Evolutionary conservation across 2,888 invertebrate genomes (phyloP), one percentile per base, ranked within the genome.

Genomic region (Andrena bucephala): DNA sequence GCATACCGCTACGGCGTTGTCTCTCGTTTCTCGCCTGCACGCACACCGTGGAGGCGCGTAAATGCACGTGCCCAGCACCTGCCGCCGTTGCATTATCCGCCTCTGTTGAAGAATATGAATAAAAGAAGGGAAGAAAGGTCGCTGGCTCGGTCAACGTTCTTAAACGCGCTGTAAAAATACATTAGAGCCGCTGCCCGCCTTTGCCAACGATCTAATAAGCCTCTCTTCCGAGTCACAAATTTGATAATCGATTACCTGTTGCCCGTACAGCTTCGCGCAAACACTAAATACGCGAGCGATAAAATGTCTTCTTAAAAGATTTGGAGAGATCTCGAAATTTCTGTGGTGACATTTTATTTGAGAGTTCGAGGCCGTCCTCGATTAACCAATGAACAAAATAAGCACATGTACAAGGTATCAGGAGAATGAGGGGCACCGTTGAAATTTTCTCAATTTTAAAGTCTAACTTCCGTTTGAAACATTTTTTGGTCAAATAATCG

Each of bases 21-120:
- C 81, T 85, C 83, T 84, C 77, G 88, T 88, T 88, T 88, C 84
- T 83, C 88, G 81, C 84, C 75, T 87, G 77, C 80, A 83, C 88
- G 88, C 88, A 81, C 85, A 85, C 81, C 70, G 82, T 68, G 74
- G 57, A 42, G 66, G 63, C 86, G 82, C 86, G 87, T 85, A 85
- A 87, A 85, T 67, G 83, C 85, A 52, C 73, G 77, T 59, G 59
- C 67, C 78, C 72, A n/a, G 10, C 42, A 54, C 24, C 24, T 24
- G 54, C 24, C 36, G 54, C 33, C 62, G 71, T 83, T 78, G 66
- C 81, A 81, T 87, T 85, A 87, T 83, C 84, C 82, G 52, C 68
- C 78, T 65, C 16, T 50, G 60, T 52, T 42, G 72, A 81, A 79
- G 69, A 87, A 78, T 76, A 72, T 69, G 57, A 87, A 84, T 80